Conservation (phyloP, 2,888 invertebrate species). For the Yponomeuta sedellus region DNA sequence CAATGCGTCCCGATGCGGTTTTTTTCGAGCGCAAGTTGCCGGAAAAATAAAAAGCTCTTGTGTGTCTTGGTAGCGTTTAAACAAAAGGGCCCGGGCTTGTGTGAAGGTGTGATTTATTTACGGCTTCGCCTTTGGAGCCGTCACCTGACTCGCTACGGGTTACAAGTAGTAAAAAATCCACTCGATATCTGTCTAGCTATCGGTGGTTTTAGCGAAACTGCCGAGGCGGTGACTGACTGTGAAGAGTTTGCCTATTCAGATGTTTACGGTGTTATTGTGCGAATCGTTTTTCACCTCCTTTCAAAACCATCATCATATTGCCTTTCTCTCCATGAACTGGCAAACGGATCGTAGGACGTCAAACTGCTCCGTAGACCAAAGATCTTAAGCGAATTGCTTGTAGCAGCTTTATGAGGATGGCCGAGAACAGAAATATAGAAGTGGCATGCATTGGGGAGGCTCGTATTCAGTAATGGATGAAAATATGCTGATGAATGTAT, state of each 20-base stretch:
- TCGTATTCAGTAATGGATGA: too few species aligned
- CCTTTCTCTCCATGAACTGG: too few species aligned
- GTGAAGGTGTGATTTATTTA: slow-evolving; percentile 76
- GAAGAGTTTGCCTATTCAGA: background rate
- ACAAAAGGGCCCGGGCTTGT: slow-evolving; percentile 62
- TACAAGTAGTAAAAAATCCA: slow-evolving; percentile 37
- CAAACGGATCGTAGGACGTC: too few species aligned
- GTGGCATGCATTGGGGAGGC: too few species aligned
- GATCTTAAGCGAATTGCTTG: too few species aligned
- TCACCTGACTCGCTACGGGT: slow-evolving; percentile 60
- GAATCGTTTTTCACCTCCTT: too few species aligned
- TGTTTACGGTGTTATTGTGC: too few species aligned
- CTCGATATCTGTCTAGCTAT: background rate
- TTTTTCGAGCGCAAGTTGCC: slow-evolving; percentile 54
- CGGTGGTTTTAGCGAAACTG: background rate
- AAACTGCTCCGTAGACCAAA: too few species aligned
- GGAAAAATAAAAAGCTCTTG: slow-evolving; percentile 66
- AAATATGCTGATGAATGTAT: too few species aligned
- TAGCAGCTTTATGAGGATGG: too few species aligned
- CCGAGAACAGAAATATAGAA: too few species aligned
- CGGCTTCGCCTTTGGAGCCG: slow-evolving; percentile 59
- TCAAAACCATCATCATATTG: too few species aligned
- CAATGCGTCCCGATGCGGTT: slow-evolving; percentile 57
- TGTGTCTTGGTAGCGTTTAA: slow-evolving; percentile 72
- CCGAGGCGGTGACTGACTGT: background rate